A percentile compares a stretch with the other conserved stretches of the same genome.
phyloP scores from a whole-genome alignment of 2,888 invertebrate species.

The Stramonita haemastoma region DNA sequence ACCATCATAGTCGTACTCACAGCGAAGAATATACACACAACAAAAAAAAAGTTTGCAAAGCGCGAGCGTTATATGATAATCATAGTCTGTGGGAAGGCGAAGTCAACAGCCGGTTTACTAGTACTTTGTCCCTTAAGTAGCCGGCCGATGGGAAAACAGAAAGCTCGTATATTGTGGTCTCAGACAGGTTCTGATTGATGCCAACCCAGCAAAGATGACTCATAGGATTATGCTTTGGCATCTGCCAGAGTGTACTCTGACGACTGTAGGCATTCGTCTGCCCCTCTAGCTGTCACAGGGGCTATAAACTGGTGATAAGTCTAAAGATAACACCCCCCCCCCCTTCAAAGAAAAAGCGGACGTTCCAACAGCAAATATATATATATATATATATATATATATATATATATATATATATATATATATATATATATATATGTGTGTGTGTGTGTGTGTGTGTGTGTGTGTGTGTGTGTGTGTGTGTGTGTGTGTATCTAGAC shows the following conservation, averaged over 20 bases:
- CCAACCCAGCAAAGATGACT: neutral
- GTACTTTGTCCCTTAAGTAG: neutral
- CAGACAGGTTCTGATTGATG: neutral
- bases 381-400: too few relatives aligned
- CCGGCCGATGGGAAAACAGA: neutral
- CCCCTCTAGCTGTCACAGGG: neutral
- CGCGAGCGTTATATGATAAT: neutral
- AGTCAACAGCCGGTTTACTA: neutral
- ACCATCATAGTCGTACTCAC: too few relatives aligned
- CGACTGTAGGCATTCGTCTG: too few relatives aligned
- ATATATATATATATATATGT: too few relatives aligned
- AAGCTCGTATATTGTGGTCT: neutral
- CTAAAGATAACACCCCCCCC: neutral
- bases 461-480: too few relatives aligned
- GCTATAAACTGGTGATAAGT: neutral
- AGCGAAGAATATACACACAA: too few relatives aligned
- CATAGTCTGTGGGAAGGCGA: neutral
- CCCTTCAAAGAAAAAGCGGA: too few relatives aligned
- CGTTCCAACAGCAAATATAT: neutral
- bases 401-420: too few relatives aligned
- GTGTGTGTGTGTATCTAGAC: too few relatives aligned
- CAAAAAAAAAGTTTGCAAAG: neutral
- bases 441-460: too few relatives aligned
- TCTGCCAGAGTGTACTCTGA: neutral
- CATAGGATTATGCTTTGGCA: neutral